These are phyloP conservation scores for Emesis castigata DNA, from an alignment of 2,888 invertebrate genomes.

Conservation along the genomic window DNA sequence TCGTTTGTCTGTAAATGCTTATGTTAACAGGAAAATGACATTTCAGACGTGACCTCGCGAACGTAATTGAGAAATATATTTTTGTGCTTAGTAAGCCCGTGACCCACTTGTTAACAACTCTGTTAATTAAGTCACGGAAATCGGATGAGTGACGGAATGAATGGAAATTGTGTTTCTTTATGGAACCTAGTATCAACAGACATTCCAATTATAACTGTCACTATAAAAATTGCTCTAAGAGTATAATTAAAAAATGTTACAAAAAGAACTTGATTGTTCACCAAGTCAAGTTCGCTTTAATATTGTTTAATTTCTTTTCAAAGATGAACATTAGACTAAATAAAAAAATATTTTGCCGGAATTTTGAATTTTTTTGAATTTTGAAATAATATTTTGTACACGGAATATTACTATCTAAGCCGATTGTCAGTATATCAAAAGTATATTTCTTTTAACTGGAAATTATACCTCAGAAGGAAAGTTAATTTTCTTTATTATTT, in stretches of 20 bases:
- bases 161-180: not conserved
- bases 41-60: not conserved
- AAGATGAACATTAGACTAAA: too few species aligned
- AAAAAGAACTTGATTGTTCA: too few species aligned
- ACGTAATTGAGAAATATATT: slow-evolving; percentile 2
- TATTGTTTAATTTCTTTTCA: too few species aligned
- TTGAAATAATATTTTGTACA: too few species aligned
- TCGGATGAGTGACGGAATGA: slow-evolving; percentile 1
- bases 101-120: slow-evolving; percentile 5
- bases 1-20: not conserved
- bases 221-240: not conserved
- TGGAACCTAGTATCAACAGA: not conserved
- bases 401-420: too few species aligned
- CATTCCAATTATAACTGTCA: not conserved
- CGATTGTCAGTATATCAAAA: too few species aligned
- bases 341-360: too few species aligned
- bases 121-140: not conserved
- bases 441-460: too few species aligned
- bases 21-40: not conserved
- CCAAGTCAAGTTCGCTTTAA: too few species aligned
- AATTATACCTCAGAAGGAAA: too few species aligned
- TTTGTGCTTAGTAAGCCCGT: slow-evolving; percentile 6
- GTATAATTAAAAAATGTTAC: not conserved
- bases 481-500: too few species aligned
- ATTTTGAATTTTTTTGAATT: too few species aligned